Conservation (phyloP, 1,140 invertebrate species). For the Leptinotarsa texana region DNA sequence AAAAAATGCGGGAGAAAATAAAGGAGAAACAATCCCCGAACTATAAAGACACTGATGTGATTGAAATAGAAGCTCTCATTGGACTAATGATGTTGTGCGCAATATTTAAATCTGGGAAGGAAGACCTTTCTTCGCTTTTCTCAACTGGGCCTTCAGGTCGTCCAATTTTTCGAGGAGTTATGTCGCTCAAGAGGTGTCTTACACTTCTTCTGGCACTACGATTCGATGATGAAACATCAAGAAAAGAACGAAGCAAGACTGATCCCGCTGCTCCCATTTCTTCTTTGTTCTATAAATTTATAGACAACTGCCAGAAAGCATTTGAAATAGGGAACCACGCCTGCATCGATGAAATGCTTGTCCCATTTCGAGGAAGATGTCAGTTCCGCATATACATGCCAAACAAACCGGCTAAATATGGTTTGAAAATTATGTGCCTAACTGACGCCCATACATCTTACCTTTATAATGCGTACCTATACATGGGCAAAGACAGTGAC, state of each 20-base stretch:
- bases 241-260: conserved; percentile 2
- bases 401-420: background rate
- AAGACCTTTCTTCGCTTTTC: background rate
- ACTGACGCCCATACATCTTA: conserved; percentile 18
- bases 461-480: conserved; percentile 24
- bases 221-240: conserved; percentile 18
- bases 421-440: too few species aligned
- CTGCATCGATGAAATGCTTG: background rate
- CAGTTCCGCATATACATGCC: background rate
- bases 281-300: too few species aligned
- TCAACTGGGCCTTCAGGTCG: background rate
- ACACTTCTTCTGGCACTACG: conserved; percentile 11
- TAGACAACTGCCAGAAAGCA: too few species aligned
- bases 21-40: too few species aligned
- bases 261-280: too few species aligned
- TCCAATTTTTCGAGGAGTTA: background rate
- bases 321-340: too few species aligned
- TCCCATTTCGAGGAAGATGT: conserved; percentile 23
- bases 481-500: conserved; percentile 20
- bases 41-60: too few species aligned
- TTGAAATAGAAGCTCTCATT: too few species aligned
- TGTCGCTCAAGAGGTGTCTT: conserved; percentile 14
- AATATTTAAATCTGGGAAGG: background rate
- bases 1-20: background rate
- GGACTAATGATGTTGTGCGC: background rate